Base-by-base conservation (phyloP, 1,140 invertebrate genomes). In the Teleogryllus occipitalis region DNA sequence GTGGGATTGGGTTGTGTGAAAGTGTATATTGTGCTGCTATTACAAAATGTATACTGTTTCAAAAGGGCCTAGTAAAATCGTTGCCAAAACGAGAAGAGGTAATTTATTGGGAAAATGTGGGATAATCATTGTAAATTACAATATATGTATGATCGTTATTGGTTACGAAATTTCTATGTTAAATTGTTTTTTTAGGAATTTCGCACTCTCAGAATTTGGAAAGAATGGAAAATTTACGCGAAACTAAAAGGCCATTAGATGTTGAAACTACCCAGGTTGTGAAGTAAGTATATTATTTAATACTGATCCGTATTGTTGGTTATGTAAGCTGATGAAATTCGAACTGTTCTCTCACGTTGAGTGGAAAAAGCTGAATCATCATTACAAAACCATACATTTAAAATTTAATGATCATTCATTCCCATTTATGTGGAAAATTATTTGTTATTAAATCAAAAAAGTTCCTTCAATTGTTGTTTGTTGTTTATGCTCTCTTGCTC, bases 1-100 rank as follows among this genome's bases (percentile, higher is more conserved):
- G 54, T 18, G 10, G 54, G 54, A 10, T 65, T 65, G 10, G 54
- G 18, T 65, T 65, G 10, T 65, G 54, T 65, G 54, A 65, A 65
- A 65, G 27, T 39, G 27, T 39, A 39, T 39, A 39, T 65, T 65
- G 54, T 65, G 54, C 18, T 65, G 18, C 10, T 65, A 65, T 65
- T 65, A 14, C 18, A 81, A 87, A 83, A 95, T 95, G 94, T 95
- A 95, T 88, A 94, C 93, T 83, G 91, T 95, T 82, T 92, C 92
- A 80, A 94, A 94, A 88, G 93, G 93, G 79, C 93, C 93, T 77
- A 95, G 92, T 87, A 95, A 95, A 88, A 93, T 95, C 84, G 93
- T 94, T 82, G 93, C 93, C 77, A 95, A 95, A 90, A 93, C 93
- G 82, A 88, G 94, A 84, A 89, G 93, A 90, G 93, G 93, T 94